Evolutionary conservation across 2,888 invertebrate species (phyloP), one percentile per base, ranked within the genome.

Genomic region (Habrosyne pyritoides): DNA sequence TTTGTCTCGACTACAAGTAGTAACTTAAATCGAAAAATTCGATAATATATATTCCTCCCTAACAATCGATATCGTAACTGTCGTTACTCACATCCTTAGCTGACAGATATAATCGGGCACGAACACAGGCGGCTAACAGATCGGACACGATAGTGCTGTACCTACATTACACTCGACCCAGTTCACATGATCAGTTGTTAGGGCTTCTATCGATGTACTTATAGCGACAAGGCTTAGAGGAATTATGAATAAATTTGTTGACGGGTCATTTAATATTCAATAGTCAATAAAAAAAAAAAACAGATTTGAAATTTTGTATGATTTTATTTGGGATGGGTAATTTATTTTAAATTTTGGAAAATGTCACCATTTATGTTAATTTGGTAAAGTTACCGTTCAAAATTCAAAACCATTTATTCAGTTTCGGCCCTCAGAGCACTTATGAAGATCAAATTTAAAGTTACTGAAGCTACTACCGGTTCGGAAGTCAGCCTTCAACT

Each of bases 121-220:
- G 46, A 33, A 62, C 61, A 61, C 54, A 52, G 59, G 58, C 52
- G 54, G 30, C 30, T 30, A 57, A 52, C 50, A 56, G 64, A 62
- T 61, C 58, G 30, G 52, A 53, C 24, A 18, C 36, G 53, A 49
- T 61, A 58, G 59, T 61, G 60, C 48, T 64, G 59, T 59, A 30
- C 57, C 66, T 67, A 53, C 59, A 65, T 70, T 66, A 68, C 69
- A 50, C 61, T 54, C 67, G 69, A 69, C 70, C 72, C 71, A 68
- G 70, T 69, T 76, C 71, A 73, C 70, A 74, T 63, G 74, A 60
- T 52, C 66, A 61, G 61, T 55, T 63, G 63, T 50, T 61, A 18
- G 57, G 6, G 42, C 18, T 5, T 42, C 42, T 18, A 42, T 42
- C 14, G 42, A 42, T n/a, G n/a, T 42, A 18, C 4, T 42, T 14